Percentiles rank a stretch among this genome's conserved stretches.
phyloP scores from a whole-genome alignment of 1,140 invertebrate genomes.

The Drosophila sucinea region DNA sequence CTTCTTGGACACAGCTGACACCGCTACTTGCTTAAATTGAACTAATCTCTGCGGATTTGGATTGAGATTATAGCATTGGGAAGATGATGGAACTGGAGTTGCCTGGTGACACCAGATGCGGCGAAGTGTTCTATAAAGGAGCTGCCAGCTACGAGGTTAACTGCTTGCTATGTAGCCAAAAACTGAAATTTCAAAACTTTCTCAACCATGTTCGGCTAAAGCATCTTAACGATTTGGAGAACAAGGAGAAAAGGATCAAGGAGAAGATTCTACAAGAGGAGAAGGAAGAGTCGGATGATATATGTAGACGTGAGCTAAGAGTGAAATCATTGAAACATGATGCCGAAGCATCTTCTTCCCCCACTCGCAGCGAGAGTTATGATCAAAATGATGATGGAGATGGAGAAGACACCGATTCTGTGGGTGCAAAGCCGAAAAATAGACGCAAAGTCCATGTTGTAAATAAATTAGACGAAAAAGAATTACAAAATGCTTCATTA shows the following conservation, averaged over 20 bases:
- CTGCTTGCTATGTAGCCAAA: constrained; percentile 60
- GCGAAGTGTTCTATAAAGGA: constrained; percentile 54
- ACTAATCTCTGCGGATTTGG: not conserved
- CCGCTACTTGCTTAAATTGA: not conserved
- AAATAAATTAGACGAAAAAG: constrained; percentile 5
- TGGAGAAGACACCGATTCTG: not conserved
- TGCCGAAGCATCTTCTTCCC: not conserved
- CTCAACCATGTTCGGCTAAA: constrained; percentile 57
- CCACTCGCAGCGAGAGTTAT: not conserved
- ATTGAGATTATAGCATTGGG: not conserved
- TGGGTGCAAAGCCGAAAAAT: not conserved
- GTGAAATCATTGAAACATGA: not conserved
- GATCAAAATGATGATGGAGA: not conserved
- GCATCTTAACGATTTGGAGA: constrained; percentile 34
- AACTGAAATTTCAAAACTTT: constrained; percentile 51
- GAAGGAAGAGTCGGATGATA: constrained; percentile 3
- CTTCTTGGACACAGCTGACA: not conserved
- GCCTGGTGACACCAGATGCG: constrained; percentile 54
- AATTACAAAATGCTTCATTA: constrained; percentile 12
- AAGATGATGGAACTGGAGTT: constrained; percentile 60
- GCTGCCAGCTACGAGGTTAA: constrained; percentile 59
- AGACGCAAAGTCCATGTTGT: not conserved
- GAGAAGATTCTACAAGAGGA: constrained; percentile 57
- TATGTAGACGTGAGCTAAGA: not conserved
- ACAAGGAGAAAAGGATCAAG: constrained; percentile 13